Conservation (phyloP, 2,888 invertebrate genomes). For the Polia nebulosa region DNA sequence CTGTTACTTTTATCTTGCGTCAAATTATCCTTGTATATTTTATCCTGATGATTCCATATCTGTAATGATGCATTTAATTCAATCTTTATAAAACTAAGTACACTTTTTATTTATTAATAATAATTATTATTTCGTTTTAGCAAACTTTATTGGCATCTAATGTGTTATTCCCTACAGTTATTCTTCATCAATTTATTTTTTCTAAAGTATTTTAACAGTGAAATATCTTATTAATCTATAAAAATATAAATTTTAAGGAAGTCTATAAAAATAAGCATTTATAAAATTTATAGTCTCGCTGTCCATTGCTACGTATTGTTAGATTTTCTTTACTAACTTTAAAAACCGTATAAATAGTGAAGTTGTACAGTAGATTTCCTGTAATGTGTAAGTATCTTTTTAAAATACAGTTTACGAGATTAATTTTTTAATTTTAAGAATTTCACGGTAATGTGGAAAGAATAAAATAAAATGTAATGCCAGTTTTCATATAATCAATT, state of each 20-base stretch:
- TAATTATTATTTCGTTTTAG: conserved; percentile 21
- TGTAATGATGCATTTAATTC: conserved; percentile 62
- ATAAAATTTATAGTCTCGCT: conserved; percentile 2
- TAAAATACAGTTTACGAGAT: conserved; percentile 20
- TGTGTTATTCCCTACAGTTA: conserved; percentile 13
- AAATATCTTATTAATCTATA: background rate
- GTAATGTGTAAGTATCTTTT: background rate
- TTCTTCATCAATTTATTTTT: background rate
- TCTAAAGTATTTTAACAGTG: background rate
- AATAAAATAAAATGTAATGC: conserved; percentile 12
- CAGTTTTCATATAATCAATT: background rate
- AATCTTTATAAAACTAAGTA: conserved; percentile 27
- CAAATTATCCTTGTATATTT: conserved; percentile 44
- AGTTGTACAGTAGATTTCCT: background rate
- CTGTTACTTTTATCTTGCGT: conserved; percentile 54
- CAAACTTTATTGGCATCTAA: conserved; percentile 41
- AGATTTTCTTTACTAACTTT: background rate
- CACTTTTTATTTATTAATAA: conserved; percentile 59
- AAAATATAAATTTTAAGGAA: background rate
- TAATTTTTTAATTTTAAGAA: background rate
- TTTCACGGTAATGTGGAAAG: background rate
- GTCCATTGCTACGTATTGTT: conserved; percentile 17
- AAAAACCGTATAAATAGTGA: background rate
- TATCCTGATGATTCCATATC: conserved; percentile 60
- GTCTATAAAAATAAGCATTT: conserved; percentile 8